Conservation (phyloP, 1,140 invertebrate species). For the Pygmarrhopalites habei region DNA sequence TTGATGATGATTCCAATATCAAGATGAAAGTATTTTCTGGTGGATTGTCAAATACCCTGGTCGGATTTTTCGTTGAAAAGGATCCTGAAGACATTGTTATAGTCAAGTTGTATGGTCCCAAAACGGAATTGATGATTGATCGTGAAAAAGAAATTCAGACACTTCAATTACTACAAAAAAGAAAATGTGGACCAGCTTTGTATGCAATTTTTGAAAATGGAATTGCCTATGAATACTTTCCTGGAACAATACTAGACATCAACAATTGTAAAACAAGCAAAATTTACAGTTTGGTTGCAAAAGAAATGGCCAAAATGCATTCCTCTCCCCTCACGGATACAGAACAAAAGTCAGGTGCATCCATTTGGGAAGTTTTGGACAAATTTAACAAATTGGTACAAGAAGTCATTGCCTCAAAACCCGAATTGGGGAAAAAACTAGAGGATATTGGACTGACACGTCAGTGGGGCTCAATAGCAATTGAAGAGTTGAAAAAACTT, state of each 20-base stretch:
- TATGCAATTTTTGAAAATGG: constrained; percentile 93
- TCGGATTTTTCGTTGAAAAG: constrained; percentile 62
- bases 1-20: no score
- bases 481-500: constrained; percentile 60
- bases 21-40: constrained; percentile 74
- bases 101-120: constrained; percentile 84
- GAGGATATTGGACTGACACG: not conserved
- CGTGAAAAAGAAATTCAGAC: constrained; percentile 69
- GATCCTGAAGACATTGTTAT: constrained; percentile 66
- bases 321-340: constrained; percentile 45
- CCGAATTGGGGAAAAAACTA: not conserved
- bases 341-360: constrained; percentile 37
- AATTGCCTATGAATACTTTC: constrained; percentile 82
- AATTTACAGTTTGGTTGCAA: constrained; percentile 68
- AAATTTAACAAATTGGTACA: constrained; percentile 65
- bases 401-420: constrained; percentile 15
- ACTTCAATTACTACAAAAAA: constrained; percentile 62
- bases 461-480: constrained; percentile 45
- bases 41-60: constrained; percentile 89
- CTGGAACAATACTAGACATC: constrained; percentile 67
- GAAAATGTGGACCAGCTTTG: constrained; percentile 71
- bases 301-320: constrained; percentile 69
- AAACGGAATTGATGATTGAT: constrained; percentile 88
- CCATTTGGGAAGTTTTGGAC: constrained; percentile 65
- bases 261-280: constrained; percentile 60